Base-by-base conservation (phyloP, 1,140 invertebrate genomes). In the Hesperophylax magnus region DNA sequence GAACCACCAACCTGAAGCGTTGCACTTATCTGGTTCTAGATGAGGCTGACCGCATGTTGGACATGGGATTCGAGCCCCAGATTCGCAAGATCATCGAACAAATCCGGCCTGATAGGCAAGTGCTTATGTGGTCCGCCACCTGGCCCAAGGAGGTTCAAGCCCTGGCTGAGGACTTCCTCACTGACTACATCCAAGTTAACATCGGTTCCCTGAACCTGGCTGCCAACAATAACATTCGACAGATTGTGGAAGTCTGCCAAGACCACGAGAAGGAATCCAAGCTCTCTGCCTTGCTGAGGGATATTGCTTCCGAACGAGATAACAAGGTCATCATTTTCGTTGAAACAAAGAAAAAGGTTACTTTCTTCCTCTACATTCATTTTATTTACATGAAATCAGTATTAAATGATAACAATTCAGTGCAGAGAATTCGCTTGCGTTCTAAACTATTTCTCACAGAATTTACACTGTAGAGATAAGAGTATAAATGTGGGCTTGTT, bases 11-110 rank as follows among this genome's bases (percentile, higher is more conserved):
- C 87, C 88, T 99, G 72, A 92, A 93, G 47, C 93, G 97, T 72
- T 97, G 96, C 87, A 99, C 98, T 53, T 99, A 98, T 88, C 90
- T 99, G 22, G 98, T 99, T 0, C 89, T 99, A 63, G 98, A 99
- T 90, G 98, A 99, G 90, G 98, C 95, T 52, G 95, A 96, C 86
- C 90, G 95, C 65, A 96, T 96, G 95, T 86, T 96, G 31, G 95
- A 96, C 88, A 99, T 99, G 98, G 98, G 98, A 72, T 99, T 99
- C 87, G 98, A 99, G 88, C 98, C 98, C 0, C 98, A 99, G 88
- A 99, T 99, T 86, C 92, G 98, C 54, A 99, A 99, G 88, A 99
- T 99, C 82, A 95, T 99, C 81, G 95, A 97, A 86, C 98, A 99
- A 87, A 98, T 99, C 84, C 92, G 95, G 85, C 97, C 97, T 6